Evolutionary conservation across 2,888 invertebrate genomes (phyloP), one percentile per base, ranked within the genome.

Genomic region (Sycophila texana): DNA sequence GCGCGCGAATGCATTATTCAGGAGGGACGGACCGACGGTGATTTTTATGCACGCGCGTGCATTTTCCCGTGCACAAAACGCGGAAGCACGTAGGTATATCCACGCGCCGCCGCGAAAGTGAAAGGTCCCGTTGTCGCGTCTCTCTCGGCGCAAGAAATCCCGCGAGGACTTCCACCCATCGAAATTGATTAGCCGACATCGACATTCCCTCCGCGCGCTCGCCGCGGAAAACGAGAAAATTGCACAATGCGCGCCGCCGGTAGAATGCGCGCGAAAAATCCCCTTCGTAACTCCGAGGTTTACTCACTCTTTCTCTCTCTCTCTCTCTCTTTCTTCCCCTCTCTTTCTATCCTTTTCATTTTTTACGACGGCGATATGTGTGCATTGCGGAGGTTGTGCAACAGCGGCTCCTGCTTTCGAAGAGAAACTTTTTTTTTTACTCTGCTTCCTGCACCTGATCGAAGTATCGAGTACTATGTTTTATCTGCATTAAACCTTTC

Each of bases 131-230:
- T 75, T 72, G 61, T 77, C 53, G 30, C 55, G 53, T 20, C 22
- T 30, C 39, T n/a, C n/a, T 39, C 16, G 26, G 16, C 47, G 53
- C 67, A 71, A 73, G 71, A 74, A 72, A 22, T 79, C 74, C 16
- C 58, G 49, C 68, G 76, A 66, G 72, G 57, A 57, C 75, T 75
- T 72, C 58, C 72, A 65, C 66, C 55, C 55, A 49, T 77, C 57
- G 76, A 76, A 77, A 80, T 77, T 80, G 80, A 80, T 77, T 80
- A 80, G 57, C 71, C 49, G 49, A 58, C 65, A 57, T 61, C 76
- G 68, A 18, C 53, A 16, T 47, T n/a, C 58, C 22, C 49, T 58
- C 30, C 55, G 10, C n/a, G n/a, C 39, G 26, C 18, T 4, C 66
- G 22, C 10, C 30, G 18, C 13, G 14, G 75, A 60, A 75, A 76